Evolutionary conservation across 2,888 invertebrate species (phyloP).

Genomic region (Pycnomerus fuliginosus): DNA sequence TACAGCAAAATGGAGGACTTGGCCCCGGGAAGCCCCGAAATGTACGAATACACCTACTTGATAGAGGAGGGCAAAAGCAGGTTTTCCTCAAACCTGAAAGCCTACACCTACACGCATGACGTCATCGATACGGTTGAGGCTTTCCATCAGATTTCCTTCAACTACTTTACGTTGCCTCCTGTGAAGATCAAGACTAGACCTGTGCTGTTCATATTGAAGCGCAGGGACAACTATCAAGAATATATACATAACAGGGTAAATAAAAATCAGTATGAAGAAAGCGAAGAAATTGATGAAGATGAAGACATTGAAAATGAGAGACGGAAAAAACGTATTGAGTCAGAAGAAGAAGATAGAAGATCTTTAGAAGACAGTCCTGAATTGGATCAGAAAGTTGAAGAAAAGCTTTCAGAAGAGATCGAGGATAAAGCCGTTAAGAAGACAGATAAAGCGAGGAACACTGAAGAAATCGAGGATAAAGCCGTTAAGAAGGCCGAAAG

Average conservation of each 20-base stretch:
- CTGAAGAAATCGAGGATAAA: too few species aligned
- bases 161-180: slow-evolving; percentile 76
- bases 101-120: slow-evolving; percentile 70
- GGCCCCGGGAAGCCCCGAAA: slow-evolving; percentile 61
- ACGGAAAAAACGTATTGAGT: slow-evolving; percentile 8
- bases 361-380: slow-evolving; percentile 8
- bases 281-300: slow-evolving; percentile 9
- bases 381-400: background rate
- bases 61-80: slow-evolving; percentile 81
- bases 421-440: too few species aligned
- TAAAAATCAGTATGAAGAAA: slow-evolving; percentile 1
- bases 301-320: slow-evolving; percentile 11
- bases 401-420: background rate
- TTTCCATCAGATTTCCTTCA: slow-evolving; percentile 78
- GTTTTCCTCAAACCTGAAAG: slow-evolving; percentile 71
- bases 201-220: slow-evolving; percentile 74
- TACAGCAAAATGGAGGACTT: slow-evolving; percentile 83
- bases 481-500: too few species aligned
- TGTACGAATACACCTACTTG: slow-evolving; percentile 74
- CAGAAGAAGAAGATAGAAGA: slow-evolving; percentile 15
- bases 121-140: slow-evolving; percentile 77
- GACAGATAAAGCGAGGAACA: too few species aligned
- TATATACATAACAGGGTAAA: slow-evolving; percentile 42
- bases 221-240: slow-evolving; percentile 60
- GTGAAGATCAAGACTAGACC: slow-evolving; percentile 81